A percentile compares a stretch with the other conserved stretches of the same genome.
phyloP scores from a whole-genome alignment of 2,113 vertebrate species.

The Conger conger region DNA sequence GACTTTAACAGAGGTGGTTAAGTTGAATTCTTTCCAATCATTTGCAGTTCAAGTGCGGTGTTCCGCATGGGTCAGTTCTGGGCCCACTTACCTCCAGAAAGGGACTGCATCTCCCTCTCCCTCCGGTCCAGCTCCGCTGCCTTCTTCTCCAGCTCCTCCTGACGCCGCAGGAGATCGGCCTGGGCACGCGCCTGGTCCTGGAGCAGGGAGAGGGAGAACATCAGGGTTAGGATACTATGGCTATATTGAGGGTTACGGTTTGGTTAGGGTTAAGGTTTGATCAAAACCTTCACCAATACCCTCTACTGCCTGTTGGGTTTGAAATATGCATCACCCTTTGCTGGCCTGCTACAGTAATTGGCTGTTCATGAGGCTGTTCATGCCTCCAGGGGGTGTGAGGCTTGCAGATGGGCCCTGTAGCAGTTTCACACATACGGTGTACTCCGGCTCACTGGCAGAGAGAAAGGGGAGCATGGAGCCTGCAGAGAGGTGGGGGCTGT shows the following conservation, averaged over 20 bases:
- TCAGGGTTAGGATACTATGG: no score
- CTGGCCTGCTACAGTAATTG: neutral
- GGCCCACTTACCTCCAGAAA: conserved; percentile 75
- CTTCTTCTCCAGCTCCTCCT: conserved; percentile 96
- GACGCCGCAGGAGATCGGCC: conserved; percentile 86
- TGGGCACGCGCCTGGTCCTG: conserved; percentile 86
- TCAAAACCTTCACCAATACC: neutral
- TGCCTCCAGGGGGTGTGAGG: neutral
- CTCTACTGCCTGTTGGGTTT: no score
- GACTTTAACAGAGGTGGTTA: neutral
- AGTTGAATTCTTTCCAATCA: neutral
- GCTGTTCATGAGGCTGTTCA: neutral
- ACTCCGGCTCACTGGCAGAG: no score
- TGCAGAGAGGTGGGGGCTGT: no score
- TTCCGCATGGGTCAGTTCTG: conserved; percentile 4
- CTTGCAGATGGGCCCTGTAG: neutral
- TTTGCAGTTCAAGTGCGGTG: neutral
- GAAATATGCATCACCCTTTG: neutral
- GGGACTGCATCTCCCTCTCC: conserved; percentile 94
- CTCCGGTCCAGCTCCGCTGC: conserved; percentile 94
- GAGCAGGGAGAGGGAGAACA: neutral
- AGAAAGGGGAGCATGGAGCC: no score
- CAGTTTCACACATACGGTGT: neutral
- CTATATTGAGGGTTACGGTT: no score
- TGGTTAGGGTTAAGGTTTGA: neutral